Base-by-base conservation (phyloP, 2,113 vertebrate species). In the Ptilonorhynchus violaceus region DNA sequence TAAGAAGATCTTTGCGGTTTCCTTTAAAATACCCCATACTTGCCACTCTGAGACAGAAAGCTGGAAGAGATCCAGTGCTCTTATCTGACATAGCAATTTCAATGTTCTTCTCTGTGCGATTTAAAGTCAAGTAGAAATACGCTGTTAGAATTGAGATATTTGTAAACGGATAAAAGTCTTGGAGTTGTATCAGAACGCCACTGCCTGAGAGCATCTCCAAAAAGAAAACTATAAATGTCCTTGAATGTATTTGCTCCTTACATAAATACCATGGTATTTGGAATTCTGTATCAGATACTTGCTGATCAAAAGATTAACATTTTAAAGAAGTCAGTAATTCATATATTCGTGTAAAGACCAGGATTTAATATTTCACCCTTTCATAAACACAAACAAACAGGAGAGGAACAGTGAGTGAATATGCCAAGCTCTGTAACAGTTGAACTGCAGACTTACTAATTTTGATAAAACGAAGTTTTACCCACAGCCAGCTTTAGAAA, bases 11-110 rank as follows among this genome's bases (percentile, higher is more conserved):
- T 77, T 85, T 59, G 50, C 21, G 41, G 42, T 92, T 93, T 66
- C 24, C n/a, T 90, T 78, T 83, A 64, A 92, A 77, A 85, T 60
- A 59, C 35, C 33, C 66, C 33, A 39, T 59, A 31, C 58, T 63
- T 82, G 70, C 46, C 13, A 22, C n/a, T 73, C 58, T 1, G 18
- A 91, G 70, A 59, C 50, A 90, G 70, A 94, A 88, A 59, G 35
- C 55, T 94, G 92, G 88, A 90, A 70, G 72, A 49, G 68, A 77
- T 83, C 73, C 89, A 79, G 77, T 27, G 70, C 66, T 95, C 55
- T 83, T 89, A 93, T 84, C 93, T 95, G 85, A 90, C 83, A 60
- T 23, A 80, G 59, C 75, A 86, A 64, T 90, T 97, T 78, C 90
- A 77, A 0, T 84, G 82, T 86, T 96, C 39, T 75, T 87, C 81